Base-by-base conservation (phyloP, 2,888 invertebrate genomes). In the Mesoligia furuncula region DNA sequence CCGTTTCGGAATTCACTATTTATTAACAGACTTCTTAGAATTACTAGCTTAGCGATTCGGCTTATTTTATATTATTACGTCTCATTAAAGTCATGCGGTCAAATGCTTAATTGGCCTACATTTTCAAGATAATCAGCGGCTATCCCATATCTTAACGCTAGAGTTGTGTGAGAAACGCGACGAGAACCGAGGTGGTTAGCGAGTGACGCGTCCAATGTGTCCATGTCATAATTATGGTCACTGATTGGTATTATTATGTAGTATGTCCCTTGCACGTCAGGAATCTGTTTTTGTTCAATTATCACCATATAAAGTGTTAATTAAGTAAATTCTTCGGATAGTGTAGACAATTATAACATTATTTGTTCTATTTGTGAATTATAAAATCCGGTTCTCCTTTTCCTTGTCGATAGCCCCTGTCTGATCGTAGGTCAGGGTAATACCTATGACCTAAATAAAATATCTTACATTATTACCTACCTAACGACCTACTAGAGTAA, bases 31-130 rank as follows among this genome's bases (percentile, higher is more conserved):
- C 79, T 91, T 92, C 87, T 86, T 75, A 84, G 90, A 91, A 91
- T 90, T 87, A 87, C 84, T 84, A 62, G 84, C 76, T 76, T 72
- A 87, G 82, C 87, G 81, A 89, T 89, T 83, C 77, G 67, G 84
- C 78, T 88, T 88, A 86, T 88, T 89, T 89, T 86, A 87, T 84
- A 85, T 86, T 90, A 90, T 90, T 87, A 87, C 80, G 80, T 85
- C 89, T 90, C 86, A 90, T 91, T 92, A 91, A 85, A 87, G 78
- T 82, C 81, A 85, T 79, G 86, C 85, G 86, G 87, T 88, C 89
- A 89, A 83, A 87, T 88, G 84, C 69, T 91, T 93, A 94, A 94
- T 93, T 94, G 93, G 90, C 91, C 91, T 90, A 91, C 91, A 94
- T 93, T 91, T 88, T 89, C 76, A 67, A 84, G 71, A 75, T 86